Percentiles rank a stretch among this genome's conserved stretches.
These are phyloP conservation scores for Torymus tubicola DNA, from an alignment of 2,888 invertebrate genomes.

Conservation along the genomic window DNA sequence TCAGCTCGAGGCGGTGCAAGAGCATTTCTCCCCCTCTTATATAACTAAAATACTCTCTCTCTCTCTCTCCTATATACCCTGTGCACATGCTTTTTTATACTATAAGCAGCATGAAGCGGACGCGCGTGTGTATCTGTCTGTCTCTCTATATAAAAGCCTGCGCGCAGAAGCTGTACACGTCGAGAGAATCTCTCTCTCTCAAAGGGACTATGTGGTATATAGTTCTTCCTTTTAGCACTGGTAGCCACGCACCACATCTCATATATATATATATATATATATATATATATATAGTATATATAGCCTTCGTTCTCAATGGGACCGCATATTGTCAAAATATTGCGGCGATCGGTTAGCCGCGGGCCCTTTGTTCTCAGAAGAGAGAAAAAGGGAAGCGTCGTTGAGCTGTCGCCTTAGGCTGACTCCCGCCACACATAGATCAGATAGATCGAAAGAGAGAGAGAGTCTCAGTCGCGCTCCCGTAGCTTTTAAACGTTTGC, in stretches of 20 bases:
- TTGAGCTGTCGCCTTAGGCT: constrained; percentile 65
- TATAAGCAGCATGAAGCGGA: no score
- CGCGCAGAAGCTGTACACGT: no score
- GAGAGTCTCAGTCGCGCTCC: constrained; percentile 19
- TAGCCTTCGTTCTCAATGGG: constrained; percentile 69
- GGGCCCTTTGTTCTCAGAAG: constrained; percentile 37
- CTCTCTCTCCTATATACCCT: constrained; percentile 12
- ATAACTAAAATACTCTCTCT: neutral
- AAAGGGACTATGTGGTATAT: no score
- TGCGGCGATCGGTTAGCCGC: constrained; percentile 71
- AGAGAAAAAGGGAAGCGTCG: neutral
- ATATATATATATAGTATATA: no score
- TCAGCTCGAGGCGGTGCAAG: constrained; percentile 28
- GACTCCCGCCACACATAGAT: constrained; percentile 65
- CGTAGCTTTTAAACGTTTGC: neutral
- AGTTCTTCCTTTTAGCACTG: no score
- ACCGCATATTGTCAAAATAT: constrained; percentile 76
- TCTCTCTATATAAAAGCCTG: no score
- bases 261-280: no score
- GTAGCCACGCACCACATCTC: no score
- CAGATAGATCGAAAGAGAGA: constrained; percentile 50
- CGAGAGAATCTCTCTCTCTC: no score
- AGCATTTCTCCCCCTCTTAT: neutral
- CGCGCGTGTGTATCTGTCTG: no score
- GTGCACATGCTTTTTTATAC: constrained; percentile 22